Evolutionary conservation across 2,888 invertebrate species (phyloP).

Genomic region (Tenodera sinensis): DNA sequence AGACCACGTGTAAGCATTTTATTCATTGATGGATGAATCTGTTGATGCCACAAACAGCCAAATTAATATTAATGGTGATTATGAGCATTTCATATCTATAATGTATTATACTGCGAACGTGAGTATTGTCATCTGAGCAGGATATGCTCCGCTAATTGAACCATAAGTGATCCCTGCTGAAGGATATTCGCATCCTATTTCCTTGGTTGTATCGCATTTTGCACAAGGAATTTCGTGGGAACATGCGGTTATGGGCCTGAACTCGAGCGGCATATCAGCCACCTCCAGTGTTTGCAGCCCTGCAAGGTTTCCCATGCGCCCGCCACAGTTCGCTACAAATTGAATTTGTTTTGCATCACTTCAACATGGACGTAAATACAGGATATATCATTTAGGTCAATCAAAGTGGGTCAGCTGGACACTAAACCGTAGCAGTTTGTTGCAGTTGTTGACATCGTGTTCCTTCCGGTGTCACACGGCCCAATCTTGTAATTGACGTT

Average conservation of each 20-base stretch:
- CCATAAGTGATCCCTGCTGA: too few species aligned
- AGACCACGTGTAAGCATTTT: too few species aligned
- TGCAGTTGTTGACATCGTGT: neutral
- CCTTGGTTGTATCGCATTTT: neutral
- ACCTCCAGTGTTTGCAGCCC: neutral
- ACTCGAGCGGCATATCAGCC: neutral
- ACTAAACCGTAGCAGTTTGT: neutral
- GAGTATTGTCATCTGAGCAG: too few species aligned
- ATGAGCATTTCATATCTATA: too few species aligned
- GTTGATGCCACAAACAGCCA: too few species aligned
- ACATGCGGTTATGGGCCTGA: neutral
- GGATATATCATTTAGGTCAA: neutral
- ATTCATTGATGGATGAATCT: too few species aligned
- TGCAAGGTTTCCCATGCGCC: neutral
- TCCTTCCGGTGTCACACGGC: neutral
- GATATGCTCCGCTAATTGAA: too few species aligned
- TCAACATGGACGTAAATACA: neutral
- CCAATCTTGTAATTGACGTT: neutral
- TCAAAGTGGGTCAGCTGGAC: neutral
- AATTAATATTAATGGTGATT: too few species aligned
- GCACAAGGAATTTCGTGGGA: neutral
- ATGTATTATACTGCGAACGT: too few species aligned
- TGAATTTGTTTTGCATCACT: neutral
- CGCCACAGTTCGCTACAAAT: neutral
- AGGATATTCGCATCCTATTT: too few species aligned